Percentiles rank a stretch among this genome's conserved stretches.
Evolutionary conservation across 2,888 invertebrate species (phyloP).

Genomic region (Vanessa cardui): DNA sequence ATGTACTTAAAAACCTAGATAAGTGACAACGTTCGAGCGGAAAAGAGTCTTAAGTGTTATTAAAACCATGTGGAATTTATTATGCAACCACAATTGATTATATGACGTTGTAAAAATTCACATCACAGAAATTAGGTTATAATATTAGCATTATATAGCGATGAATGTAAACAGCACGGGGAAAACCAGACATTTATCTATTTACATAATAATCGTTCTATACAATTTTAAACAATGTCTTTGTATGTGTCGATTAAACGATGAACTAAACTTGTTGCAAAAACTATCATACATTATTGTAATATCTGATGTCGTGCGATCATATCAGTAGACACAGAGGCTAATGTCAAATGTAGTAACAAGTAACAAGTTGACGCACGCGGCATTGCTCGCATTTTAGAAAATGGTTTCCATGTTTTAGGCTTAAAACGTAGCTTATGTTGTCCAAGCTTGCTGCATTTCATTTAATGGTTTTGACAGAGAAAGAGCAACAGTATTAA

Average conservation of each 20-base stretch:
- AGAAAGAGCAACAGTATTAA: too few species aligned
- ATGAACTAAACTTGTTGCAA: not conserved
- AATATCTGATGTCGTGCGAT: too few species aligned
- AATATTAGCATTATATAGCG: not conserved
- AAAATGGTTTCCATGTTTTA: too few species aligned
- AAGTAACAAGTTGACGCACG: too few species aligned
- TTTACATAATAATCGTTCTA: conserved; percentile 24
- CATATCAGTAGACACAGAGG: too few species aligned
- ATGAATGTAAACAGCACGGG: conserved; percentile 1
- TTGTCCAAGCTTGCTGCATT: too few species aligned
- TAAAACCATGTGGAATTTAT: not conserved
- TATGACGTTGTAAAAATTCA: not conserved
- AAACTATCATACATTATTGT: not conserved
- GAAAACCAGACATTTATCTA: conserved; percentile 15
- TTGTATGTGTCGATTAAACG: not conserved
- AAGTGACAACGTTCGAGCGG: conserved; percentile 24
- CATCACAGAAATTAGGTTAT: not conserved
- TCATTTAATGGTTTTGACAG: too few species aligned
- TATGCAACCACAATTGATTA: not conserved
- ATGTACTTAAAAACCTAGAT: conserved; percentile 26
- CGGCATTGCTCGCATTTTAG: too few species aligned
- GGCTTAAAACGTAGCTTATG: too few species aligned
- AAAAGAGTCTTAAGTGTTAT: conserved; percentile 25
- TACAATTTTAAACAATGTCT: conserved; percentile 25
- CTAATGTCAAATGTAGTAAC: too few species aligned